Percentiles rank a stretch among this genome's conserved stretches.
These are phyloP conservation scores for Apocrypta bakeri DNA, from an alignment of 1,140 invertebrate genomes.

Conservation along the genomic window DNA sequence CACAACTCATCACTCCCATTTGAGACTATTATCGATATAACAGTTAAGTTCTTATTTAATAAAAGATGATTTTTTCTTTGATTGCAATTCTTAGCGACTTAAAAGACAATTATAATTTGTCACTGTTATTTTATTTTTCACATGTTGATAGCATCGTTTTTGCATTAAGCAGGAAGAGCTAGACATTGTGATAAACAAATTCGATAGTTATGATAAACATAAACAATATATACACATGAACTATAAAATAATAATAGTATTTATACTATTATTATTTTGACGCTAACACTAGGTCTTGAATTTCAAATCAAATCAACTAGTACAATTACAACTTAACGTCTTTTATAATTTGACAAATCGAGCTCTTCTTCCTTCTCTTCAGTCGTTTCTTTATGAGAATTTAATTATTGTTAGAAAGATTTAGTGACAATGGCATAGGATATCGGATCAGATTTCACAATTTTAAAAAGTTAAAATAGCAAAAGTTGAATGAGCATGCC, in stretches of 20 bases:
- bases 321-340: neutral
- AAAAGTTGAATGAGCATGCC: too few relatives aligned
- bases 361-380: neutral
- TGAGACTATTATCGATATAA: neutral
- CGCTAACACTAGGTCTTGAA: neutral
- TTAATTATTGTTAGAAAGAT: neutral
- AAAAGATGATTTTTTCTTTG: neutral
- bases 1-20: neutral
- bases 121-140: conserved; percentile 8
- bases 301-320: neutral
- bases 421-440: too few relatives aligned
- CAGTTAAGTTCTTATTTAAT: neutral
- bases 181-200: conserved; percentile 22
- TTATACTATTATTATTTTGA: too few relatives aligned
- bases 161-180: neutral
- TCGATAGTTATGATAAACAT: conserved; percentile 42
- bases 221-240: conserved; percentile 28
- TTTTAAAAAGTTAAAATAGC: too few relatives aligned
- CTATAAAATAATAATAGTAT: neutral
- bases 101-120: neutral
- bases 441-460: too few relatives aligned
- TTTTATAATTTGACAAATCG: neutral
- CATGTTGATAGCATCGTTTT: conserved; percentile 3
- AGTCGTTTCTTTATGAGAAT: neutral
- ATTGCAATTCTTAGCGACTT: neutral